These are phyloP conservation scores for Lerista edwardsae DNA, from an alignment of 2,797 vertebrate genomes.

Conservation along the genomic window DNA sequence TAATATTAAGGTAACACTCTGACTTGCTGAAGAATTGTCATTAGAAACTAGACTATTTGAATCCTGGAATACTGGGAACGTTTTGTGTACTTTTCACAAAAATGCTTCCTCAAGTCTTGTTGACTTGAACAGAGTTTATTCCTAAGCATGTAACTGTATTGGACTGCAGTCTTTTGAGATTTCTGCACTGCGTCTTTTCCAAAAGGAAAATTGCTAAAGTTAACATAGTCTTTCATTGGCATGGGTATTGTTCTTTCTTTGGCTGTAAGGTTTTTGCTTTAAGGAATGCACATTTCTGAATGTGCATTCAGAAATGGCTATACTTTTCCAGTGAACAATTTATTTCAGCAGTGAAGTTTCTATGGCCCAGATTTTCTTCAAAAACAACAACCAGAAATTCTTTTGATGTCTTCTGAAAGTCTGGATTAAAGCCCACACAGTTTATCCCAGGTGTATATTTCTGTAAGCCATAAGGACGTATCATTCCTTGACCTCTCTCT, in stretches of 20 bases:
- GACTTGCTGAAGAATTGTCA: neutral
- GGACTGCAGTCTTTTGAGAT: no score
- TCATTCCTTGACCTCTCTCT: conserved; percentile 37
- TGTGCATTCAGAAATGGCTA: neutral
- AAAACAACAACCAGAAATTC: conserved; percentile 30
- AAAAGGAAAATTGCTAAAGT: neutral
- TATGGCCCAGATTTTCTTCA: neutral
- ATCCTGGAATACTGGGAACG: neutral
- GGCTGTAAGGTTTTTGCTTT: neutral
- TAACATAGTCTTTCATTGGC: neutral
- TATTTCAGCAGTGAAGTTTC: neutral
- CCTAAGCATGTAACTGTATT: no score
- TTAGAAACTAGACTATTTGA: no score
- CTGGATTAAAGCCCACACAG: conserved; percentile 34
- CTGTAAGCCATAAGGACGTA: conserved; percentile 34
- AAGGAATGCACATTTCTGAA: no score
- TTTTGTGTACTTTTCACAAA: no score
- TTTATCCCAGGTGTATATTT: neutral
- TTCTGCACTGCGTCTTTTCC: no score
- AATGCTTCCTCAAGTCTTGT: no score
- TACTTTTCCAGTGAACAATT: neutral
- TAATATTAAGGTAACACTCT: neutral
- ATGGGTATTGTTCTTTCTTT: neutral
- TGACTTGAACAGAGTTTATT: no score
- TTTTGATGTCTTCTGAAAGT: conserved; percentile 34